Conservation (phyloP, 1,140 invertebrate genomes). For the Parapsyche elsis region DNA sequence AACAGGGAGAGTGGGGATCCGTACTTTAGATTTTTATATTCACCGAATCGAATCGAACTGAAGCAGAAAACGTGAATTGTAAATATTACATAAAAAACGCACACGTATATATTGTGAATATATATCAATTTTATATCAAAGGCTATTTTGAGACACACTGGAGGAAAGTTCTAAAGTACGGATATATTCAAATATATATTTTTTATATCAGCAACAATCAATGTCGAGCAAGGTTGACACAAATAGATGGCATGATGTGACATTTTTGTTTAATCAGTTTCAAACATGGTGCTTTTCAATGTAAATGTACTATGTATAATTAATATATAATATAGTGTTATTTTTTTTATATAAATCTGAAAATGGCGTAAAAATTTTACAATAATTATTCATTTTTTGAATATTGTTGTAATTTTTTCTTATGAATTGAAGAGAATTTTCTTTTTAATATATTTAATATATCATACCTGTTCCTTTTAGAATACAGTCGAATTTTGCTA, state of each 20-base stretch:
- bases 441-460: no score
- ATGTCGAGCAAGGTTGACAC: slow-evolving; percentile 45
- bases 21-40: slow-evolving; percentile 35
- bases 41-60: no score
- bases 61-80: no score
- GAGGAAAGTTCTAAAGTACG: slow-evolving; percentile 27
- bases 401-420: no score
- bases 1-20: slow-evolving; percentile 4
- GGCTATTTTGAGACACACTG: neutral
- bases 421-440: no score
- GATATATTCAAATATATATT: neutral
- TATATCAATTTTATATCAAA: no score
- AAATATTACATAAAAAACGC: no score
- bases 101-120: no score
- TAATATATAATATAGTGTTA: neutral
- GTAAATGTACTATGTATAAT: neutral
- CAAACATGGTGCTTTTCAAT: neutral
- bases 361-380: no score
- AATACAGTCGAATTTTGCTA: slow-evolving; percentile 99
- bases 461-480: slow-evolving; percentile 82
- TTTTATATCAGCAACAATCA: slow-evolving; percentile 44
- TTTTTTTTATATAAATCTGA: no score
- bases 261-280: neutral
- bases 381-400: no score
- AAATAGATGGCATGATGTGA: slow-evolving; percentile 30